Evolutionary conservation across 2,113 vertebrate species (phyloP), one percentile per base, ranked within the genome.

Genomic region (Gavia stellata): DNA sequence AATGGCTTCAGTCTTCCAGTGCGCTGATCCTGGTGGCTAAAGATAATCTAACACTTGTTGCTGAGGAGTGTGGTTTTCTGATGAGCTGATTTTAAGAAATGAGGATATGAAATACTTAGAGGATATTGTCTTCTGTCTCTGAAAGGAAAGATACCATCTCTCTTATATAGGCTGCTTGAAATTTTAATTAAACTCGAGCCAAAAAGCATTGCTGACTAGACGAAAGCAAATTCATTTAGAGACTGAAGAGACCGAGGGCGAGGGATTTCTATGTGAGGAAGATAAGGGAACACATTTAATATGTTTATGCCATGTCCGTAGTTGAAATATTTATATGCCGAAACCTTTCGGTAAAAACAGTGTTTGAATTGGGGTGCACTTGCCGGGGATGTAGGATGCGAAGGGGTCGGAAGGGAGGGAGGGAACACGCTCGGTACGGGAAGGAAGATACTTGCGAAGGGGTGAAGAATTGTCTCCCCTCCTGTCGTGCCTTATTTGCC

Each of bases 31-130:
- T 96, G 95, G 85, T 96, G 55, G 71, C 89, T 95, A 26, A 77
- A 97, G 94, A 92, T 97, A 97, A 95, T 96, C 91, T 94, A 79
- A 86, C 96, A 97, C 94, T 97, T 97, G 96, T 96, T 96, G 94
- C 93, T 91, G 93, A 91, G 87, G 91, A 96, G 87, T 77, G 89
- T 93, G 87, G 87, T 91, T 97, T 97, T 96, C 96, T 96, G 91
- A 96, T 97, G 93, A 96, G 89, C 89, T 95, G 97, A 96, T 96
- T 94, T 97, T 96, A 94, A 97, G 95, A 94, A 96, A 94, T 77
- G 85, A 96, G 95, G 94, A 90, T 97, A 94, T 88, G 66, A 96
- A 97, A 92, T 96, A 97, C 94, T 96, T 95, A 92, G 74, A 96
- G 95, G 94, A 97, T 97, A 97, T 97, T 95, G 97, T 97, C 95